Evolutionary conservation across 2,113 vertebrate genomes (phyloP).

Genomic region (Aptenodytes patagonicus): DNA sequence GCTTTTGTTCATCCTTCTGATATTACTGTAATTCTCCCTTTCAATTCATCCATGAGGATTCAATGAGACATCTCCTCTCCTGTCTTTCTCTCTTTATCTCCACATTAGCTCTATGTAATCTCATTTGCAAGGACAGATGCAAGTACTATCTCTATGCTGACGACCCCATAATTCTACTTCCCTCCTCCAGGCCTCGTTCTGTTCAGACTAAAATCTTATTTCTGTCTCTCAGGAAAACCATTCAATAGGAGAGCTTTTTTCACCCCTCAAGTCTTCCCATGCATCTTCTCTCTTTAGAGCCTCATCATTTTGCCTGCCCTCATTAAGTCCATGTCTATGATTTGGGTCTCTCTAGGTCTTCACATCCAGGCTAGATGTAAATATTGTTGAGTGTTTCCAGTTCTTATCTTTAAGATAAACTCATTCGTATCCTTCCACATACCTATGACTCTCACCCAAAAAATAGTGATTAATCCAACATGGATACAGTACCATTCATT

Average conservation of each 20-base stretch:
- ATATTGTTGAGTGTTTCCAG: neutral
- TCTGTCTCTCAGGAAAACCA: neutral
- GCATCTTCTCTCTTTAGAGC: neutral
- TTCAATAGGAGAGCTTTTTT: neutral
- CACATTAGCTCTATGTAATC: neutral
- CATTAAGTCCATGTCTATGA: neutral
- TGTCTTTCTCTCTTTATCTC: neutral
- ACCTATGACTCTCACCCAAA: neutral
- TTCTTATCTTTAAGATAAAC: neutral
- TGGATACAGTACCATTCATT: neutral
- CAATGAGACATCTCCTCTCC: neutral
- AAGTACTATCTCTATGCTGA: neutral
- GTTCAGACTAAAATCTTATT: neutral
- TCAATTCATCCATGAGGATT: neutral
- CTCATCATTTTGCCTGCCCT: neutral
- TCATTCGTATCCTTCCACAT: neutral
- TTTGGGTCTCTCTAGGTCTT: neutral
- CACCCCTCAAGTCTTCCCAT: neutral
- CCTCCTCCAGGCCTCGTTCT: neutral
- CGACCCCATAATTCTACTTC: neutral
- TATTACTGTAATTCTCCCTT: neutral
- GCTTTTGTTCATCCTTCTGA: neutral
- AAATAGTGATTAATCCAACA: neutral
- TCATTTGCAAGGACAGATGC: neutral
- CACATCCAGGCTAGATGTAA: neutral